Evolutionary conservation across 1,140 invertebrate genomes (phyloP), one percentile per base, ranked within the genome.

Genomic region (Euura saliciscinereae): DNA sequence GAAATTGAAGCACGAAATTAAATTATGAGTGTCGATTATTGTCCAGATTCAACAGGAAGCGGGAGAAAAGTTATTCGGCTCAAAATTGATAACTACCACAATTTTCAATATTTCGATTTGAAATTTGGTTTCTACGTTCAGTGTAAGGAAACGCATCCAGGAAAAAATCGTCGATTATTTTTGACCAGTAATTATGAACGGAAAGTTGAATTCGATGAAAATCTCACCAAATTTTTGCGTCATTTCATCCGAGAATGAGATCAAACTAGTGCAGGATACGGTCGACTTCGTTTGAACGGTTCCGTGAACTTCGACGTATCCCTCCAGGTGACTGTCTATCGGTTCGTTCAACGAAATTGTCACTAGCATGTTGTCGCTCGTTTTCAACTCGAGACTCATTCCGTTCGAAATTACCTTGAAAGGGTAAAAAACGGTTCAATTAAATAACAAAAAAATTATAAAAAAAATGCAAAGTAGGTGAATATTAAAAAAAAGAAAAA

Each of bases 241-340:
- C 70, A 81, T 75, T 43, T 75, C 73, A 5, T 71, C 5, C 68
- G 79, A 67, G 44, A 86, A 85, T 43, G 74, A 71, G 8, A 82
- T 8, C 43, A 75, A 86, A 8, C 2, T 75, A 4, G 44, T 74
- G 43, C 81, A 83, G 0, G 74, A 64, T 64, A 87, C 74, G 3
- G 84, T 86, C 51, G 79, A 73, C 72, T 81, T 84, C 6, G 84
- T 84, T 44, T 83, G 75, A 4, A 82, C 70, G 13, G 70, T 79
- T 42, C 85, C 85, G 59, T 77, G 76, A n/a, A 85, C 70, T 78
- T 87, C 84, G 44, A 87, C 73, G n/a, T 79, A 79, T 45, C 80
- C 83, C 68, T 80, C 79, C 0, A 67, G 10, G 65, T 82, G 76
- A 2, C 70, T 75, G 67, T 82, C 75, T 3, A 83, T 71, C 28